A percentile compares a stretch with the other conserved stretches of the same genome.
These are phyloP conservation scores for Desmophyllum pertusum DNA, from an alignment of 92 coral and sea anemone species.

Conservation along the genomic window DNA sequence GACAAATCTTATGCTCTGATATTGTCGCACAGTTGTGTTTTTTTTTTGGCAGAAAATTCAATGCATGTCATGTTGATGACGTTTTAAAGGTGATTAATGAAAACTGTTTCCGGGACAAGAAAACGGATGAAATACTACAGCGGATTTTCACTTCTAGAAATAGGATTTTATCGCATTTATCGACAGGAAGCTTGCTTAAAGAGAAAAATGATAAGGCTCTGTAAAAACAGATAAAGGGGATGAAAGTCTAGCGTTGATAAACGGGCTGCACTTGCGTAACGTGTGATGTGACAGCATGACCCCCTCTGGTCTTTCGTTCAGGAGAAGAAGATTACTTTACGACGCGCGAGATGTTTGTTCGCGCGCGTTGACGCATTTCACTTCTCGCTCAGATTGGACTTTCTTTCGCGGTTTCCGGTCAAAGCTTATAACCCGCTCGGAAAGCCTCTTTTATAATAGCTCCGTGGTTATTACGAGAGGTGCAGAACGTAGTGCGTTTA, in stretches of 20 bases:
- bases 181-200: neutral
- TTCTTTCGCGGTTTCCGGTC: no score
- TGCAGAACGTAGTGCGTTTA: neutral
- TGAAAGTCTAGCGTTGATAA: conserved; percentile 16
- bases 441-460: neutral
- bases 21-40: neutral
- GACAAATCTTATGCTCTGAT: neutral
- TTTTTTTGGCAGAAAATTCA: neutral
- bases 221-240: conserved; percentile 1
- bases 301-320: neutral
- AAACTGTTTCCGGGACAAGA: neutral
- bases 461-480: neutral
- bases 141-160: neutral
- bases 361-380: no score
- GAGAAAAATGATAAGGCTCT: conserved; percentile 3
- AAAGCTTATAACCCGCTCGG: neutral
- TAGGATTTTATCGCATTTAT: conserved; percentile 20
- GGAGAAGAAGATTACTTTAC: neutral
- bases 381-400: no score
- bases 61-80: neutral
- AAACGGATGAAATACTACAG: neutral
- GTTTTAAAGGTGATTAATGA: conserved; percentile 18
- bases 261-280: neutral
- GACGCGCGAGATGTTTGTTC: no score
- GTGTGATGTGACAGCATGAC: neutral